Conservation (phyloP, 2,113 vertebrate species). For the Hiodon alosoides region DNA sequence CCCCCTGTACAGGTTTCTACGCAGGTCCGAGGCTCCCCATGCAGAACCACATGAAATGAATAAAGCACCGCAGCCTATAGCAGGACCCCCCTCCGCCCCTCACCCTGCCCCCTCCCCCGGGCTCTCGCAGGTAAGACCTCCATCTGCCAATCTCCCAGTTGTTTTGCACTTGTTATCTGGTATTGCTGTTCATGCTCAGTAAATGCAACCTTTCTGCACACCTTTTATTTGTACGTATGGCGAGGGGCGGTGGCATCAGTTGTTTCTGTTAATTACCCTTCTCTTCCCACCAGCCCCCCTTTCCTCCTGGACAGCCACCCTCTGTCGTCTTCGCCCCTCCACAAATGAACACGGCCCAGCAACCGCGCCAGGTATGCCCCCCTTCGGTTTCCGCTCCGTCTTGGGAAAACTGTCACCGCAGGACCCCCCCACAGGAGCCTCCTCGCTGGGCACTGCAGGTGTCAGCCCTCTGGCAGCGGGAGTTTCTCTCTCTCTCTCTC, state of each 20-base stretch:
- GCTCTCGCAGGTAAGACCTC: conserved; percentile 80
- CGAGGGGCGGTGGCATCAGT: not conserved
- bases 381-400: not conserved
- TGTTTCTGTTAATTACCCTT: conserved; percentile 12
- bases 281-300: conserved; percentile 69
- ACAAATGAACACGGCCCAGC: conserved; percentile 95
- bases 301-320: conserved; percentile 78
- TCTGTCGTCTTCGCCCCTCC: conserved; percentile 89
- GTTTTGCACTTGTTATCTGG: not conserved
- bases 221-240: not conserved
- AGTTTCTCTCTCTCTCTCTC: too few species aligned
- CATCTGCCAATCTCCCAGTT: too few species aligned
- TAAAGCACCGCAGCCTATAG: conserved; percentile 97
- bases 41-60: conserved; percentile 98
- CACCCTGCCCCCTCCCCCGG: conserved; percentile 89
- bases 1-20: conserved; percentile 39
- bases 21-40: conserved; percentile 77
- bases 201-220: not conserved
- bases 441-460: not conserved
- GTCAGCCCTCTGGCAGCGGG: not conserved
- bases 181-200: not conserved
- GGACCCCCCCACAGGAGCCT: too few species aligned
- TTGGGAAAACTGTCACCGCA: too few species aligned
- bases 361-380: conserved; percentile 81
- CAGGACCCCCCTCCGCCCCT: conserved; percentile 84